phyloP scores from a whole-genome alignment of 2,113 vertebrate genomes.

The Limnothrissa miodon region DNA sequence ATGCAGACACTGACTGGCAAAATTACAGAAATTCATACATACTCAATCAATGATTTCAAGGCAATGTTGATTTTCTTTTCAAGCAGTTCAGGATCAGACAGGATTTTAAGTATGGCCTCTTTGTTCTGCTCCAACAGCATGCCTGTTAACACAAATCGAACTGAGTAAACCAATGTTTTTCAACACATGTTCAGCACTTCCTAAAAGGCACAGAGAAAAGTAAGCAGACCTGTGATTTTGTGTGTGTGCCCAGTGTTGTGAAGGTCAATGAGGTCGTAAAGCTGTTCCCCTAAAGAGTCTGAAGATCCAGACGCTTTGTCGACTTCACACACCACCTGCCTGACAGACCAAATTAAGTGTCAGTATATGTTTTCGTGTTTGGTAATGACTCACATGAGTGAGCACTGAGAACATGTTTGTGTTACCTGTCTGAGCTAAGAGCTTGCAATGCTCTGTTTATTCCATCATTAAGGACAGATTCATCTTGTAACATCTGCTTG shows the following conservation, averaged over 20 bases:
- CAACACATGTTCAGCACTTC: neutral
- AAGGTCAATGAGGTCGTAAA: slow-evolving; percentile 72
- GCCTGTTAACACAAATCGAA: slow-evolving; percentile 58
- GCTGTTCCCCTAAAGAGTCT: slow-evolving; percentile 75
- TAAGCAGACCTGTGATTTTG: slow-evolving; percentile 70
- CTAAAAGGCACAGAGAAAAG: neutral
- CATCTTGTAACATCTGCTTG: slow-evolving; percentile 69
- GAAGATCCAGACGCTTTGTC: slow-evolving; percentile 69
- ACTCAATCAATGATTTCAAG: slow-evolving; percentile 68
- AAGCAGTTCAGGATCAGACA: slow-evolving; percentile 64
- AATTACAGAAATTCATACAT: slow-evolving; percentile 30
- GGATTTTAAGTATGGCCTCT: slow-evolving; percentile 63
- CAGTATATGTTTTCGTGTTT: neutral
- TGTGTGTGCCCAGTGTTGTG: slow-evolving; percentile 74
- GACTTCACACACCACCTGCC: slow-evolving; percentile 48
- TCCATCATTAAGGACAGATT: slow-evolving; percentile 61
- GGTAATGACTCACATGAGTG: neutral
- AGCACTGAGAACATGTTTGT: neutral
- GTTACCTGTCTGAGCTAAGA: slow-evolving; percentile 51
- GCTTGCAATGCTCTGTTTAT: slow-evolving; percentile 69
- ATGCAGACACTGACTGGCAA: no score
- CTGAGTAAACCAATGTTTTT: neutral
- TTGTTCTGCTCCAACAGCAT: slow-evolving; percentile 77
- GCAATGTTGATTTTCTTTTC: slow-evolving; percentile 68
- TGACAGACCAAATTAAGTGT: slow-evolving; percentile 32